phyloP scores from a whole-genome alignment of 2,113 vertebrate species.

The Salvelinus fontinalis region DNA sequence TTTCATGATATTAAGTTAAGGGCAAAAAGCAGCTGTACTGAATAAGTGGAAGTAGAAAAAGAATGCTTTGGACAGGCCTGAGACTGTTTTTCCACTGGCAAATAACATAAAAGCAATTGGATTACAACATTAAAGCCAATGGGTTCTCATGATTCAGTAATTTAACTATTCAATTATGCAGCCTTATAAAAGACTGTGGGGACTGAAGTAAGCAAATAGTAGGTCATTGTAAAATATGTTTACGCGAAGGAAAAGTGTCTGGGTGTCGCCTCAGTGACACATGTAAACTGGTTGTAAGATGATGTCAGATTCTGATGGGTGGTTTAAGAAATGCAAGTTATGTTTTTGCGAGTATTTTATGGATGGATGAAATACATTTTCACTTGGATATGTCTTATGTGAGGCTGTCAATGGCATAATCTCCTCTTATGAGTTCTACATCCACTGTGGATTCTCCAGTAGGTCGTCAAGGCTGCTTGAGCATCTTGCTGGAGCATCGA shows the following conservation, averaged over 20 bases:
- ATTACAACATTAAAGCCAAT: constrained; percentile 54
- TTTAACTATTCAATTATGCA: constrained; percentile 52
- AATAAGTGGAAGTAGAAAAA: constrained; percentile 6
- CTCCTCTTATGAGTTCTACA: neutral
- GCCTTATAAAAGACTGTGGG: constrained; percentile 24
- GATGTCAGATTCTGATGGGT: constrained; percentile 5
- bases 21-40: constrained; percentile 2
- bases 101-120: constrained; percentile 57
- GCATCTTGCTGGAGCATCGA: too few relatives aligned
- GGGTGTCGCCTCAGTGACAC: constrained; percentile 26
- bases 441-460: neutral
- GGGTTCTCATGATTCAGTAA: constrained; percentile 33
- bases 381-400: neutral
- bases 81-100: constrained; percentile 23
- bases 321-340: neutral
- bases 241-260: constrained; percentile 31
- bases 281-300: constrained; percentile 19
- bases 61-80: constrained; percentile 25
- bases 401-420: neutral
- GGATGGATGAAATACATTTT: too few relatives aligned
- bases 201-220: constrained; percentile 32
- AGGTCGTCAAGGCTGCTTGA: neutral
- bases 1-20: constrained; percentile 12
- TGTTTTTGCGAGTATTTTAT: neutral
- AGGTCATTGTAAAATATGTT: constrained; percentile 31